phyloP scores from a whole-genome alignment of 2,113 vertebrate genomes.

The Callocephalon fimbriatum region DNA sequence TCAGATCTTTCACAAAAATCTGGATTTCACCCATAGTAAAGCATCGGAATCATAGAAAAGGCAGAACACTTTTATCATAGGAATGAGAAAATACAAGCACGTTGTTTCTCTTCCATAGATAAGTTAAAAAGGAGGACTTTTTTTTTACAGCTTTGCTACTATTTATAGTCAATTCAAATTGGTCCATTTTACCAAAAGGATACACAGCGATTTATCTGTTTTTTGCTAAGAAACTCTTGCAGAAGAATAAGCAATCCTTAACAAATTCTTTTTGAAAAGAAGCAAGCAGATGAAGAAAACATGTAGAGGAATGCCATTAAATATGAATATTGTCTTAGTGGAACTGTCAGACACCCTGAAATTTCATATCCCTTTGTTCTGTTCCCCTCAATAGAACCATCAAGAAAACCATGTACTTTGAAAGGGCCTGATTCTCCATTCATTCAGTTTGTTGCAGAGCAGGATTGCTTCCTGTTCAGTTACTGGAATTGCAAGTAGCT shows the following conservation, averaged over 20 bases:
- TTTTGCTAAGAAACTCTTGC: neutral
- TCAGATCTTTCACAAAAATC: neutral
- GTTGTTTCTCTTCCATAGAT: neutral
- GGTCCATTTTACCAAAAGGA: neutral
- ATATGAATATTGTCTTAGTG: neutral
- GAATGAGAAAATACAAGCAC: accelerated
- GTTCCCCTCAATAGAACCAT: neutral
- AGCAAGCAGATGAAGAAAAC: neutral
- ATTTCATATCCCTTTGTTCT: neutral
- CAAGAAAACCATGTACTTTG: neutral
- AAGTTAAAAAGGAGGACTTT: neutral
- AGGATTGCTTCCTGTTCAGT: neutral
- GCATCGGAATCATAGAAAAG: neutral
- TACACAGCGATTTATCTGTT: neutral
- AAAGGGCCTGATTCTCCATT: neutral
- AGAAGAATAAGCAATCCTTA: neutral
- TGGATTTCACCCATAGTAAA: neutral
- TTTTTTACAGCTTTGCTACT: neutral
- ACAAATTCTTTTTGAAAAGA: neutral
- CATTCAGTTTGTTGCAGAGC: neutral
- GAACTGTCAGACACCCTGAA: neutral
- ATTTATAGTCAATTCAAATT: neutral
- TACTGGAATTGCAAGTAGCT: neutral
- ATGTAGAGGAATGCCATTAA: neutral
- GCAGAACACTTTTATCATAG: neutral